phyloP scores from a whole-genome alignment of 2,113 vertebrate genomes.

The Apodemus speciosus region DNA sequence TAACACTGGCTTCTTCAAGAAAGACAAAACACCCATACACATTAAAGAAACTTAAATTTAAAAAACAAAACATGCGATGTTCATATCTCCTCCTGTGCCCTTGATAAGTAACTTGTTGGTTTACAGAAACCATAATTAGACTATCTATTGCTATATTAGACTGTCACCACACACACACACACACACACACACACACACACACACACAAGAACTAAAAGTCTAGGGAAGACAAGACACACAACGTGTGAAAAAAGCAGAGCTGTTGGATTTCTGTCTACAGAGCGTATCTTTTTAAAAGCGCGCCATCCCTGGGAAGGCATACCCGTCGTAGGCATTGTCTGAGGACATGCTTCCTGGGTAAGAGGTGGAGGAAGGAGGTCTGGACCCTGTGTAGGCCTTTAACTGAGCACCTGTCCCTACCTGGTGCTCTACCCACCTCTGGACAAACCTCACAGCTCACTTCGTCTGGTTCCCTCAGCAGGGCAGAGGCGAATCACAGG shows the following conservation, averaged over 20 bases:
- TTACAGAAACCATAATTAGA: neutral
- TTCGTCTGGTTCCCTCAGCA: neutral
- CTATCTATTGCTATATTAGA: neutral
- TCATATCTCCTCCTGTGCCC: neutral
- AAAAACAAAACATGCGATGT: neutral
- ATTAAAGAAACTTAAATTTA: neutral
- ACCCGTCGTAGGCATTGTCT: neutral
- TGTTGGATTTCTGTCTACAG: neutral
- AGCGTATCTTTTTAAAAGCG: neutral
- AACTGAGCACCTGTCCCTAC: neutral
- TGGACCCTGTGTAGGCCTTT: neutral
- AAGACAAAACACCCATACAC: neutral
- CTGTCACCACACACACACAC: neutral
- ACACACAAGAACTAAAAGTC: neutral
- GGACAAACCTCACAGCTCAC: neutral
- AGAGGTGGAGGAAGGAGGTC: neutral
- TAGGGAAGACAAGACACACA: neutral
- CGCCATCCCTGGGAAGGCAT: neutral
- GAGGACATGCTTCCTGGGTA: neutral
- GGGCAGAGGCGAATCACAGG: slow-evolving; percentile 31
- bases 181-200: neutral
- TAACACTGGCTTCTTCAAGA: too few relatives aligned
- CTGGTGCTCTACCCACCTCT: neutral
- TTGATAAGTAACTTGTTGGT: neutral
- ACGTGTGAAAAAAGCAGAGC: neutral